Percentiles rank a stretch among this genome's conserved stretches.
Conservation (phyloP, 2,888 invertebrate species). For the Mimas tiliae region DNA sequence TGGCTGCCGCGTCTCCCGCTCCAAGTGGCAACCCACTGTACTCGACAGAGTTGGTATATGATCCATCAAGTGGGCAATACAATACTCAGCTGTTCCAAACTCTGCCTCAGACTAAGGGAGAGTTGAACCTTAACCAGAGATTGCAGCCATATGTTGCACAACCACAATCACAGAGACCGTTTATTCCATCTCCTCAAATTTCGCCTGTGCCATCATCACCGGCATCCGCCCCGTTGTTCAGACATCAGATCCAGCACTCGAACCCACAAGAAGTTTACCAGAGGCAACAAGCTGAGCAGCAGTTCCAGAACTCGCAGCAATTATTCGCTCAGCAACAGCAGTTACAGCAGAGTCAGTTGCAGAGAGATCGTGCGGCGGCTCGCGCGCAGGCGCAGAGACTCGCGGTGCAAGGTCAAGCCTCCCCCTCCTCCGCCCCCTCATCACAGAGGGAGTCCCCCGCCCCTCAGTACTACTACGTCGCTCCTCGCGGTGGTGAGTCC, state of each 20-base stretch:
- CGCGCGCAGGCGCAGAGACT: slow-evolving; percentile 79
- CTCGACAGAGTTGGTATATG: slow-evolving; percentile 90
- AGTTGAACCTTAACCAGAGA: slow-evolving; percentile 89
- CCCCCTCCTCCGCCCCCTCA: slow-evolving; percentile 50
- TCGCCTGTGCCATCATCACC: slow-evolving; percentile 67
- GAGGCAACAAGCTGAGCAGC: slow-evolving; percentile 86
- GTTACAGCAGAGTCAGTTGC: slow-evolving; percentile 87
- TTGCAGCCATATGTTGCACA: slow-evolving; percentile 90
- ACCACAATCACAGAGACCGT: slow-evolving; percentile 81
- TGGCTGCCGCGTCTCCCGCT: slow-evolving; percentile 54
- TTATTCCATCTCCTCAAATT: slow-evolving; percentile 85
- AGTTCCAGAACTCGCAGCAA: slow-evolving; percentile 87
- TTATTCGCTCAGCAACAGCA: slow-evolving; percentile 88
- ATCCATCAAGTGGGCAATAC: slow-evolving; percentile 91
- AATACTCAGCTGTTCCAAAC: slow-evolving; percentile 91
- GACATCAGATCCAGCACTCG: slow-evolving; percentile 69
- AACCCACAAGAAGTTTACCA: slow-evolving; percentile 83
- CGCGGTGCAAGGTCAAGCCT: slow-evolving; percentile 64
- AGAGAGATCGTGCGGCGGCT: slow-evolving; percentile 83
- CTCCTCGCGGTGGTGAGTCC: slow-evolving; percentile 78
- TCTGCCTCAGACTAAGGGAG: slow-evolving; percentile 89
- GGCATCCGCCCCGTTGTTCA: slow-evolving; percentile 76
- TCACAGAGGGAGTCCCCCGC: slow-evolving; percentile 52
- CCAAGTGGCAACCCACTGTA: slow-evolving; percentile 87
- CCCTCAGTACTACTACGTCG: slow-evolving; percentile 86